Percentiles rank a stretch among this genome's conserved stretches.
Conservation (phyloP, 2,113 vertebrate genomes). For the Lophura nycthemera region DNA sequence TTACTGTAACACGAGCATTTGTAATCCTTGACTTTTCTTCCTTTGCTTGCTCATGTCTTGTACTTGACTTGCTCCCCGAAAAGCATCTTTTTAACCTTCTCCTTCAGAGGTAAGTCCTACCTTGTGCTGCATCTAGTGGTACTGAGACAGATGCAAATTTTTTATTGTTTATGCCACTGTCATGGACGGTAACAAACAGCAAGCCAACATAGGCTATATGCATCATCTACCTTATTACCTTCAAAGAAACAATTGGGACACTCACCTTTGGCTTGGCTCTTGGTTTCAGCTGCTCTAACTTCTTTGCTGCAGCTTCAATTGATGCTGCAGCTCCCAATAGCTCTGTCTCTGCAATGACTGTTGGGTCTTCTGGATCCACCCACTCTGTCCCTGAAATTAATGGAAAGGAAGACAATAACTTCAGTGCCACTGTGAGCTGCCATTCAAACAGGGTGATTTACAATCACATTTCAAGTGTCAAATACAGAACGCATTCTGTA, state of each 20-base stretch:
- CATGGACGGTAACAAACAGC: not conserved
- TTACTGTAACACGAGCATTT: not conserved
- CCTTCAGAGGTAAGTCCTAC: not conserved
- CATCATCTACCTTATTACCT: not conserved
- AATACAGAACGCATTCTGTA: accelerated
- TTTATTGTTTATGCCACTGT: not conserved
- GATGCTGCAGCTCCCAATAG: constrained; percentile 95
- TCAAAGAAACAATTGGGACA: not conserved
- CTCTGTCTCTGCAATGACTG: constrained; percentile 95
- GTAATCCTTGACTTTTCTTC: not conserved
- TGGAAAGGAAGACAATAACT: constrained; percentile 5
- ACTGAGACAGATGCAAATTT: not conserved
- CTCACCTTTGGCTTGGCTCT: constrained; percentile 97
- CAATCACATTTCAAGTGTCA: not conserved
- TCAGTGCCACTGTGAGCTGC: constrained; percentile 14
- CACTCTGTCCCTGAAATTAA: constrained; percentile 92
- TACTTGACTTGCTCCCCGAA: not conserved
- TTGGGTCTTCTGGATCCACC: constrained; percentile 97
- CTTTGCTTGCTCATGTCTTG: not conserved
- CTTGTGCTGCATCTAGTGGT: not conserved
- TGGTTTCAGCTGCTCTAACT: constrained; percentile 97
- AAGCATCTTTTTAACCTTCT: not conserved
- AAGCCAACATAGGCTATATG: not conserved
- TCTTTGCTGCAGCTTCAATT: constrained; percentile 98
- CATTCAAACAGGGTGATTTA: not conserved